Conservation (phyloP, 2,797 vertebrate genomes). For the Brachyrhaphis roseni region DNA sequence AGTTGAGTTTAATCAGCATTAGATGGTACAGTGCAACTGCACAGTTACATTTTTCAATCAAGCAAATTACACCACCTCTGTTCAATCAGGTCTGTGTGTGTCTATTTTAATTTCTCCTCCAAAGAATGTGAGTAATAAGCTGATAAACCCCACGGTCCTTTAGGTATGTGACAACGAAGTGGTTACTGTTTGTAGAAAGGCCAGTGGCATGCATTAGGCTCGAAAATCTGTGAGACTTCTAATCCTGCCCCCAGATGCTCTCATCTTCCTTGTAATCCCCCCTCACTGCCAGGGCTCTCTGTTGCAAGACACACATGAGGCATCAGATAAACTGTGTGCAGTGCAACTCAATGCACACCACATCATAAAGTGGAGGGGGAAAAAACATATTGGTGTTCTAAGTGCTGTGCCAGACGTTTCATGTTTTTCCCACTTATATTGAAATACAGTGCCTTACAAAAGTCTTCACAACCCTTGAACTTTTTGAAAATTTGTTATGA, state of each 20-base stretch:
- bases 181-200: slow-evolving; percentile 31
- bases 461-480: not conserved
- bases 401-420: not conserved
- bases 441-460: not conserved
- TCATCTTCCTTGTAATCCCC: slow-evolving; percentile 64
- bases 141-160: slow-evolving; percentile 27
- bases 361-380: slow-evolving; percentile 7
- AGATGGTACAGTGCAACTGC: not conserved
- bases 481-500: not conserved
- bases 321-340: slow-evolving; percentile 20
- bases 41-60: slow-evolving; percentile 7
- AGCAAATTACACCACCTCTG: slow-evolving; percentile 10
- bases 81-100: not conserved
- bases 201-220: slow-evolving; percentile 30
- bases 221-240: slow-evolving; percentile 43
- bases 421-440: not conserved
- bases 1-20: not conserved
- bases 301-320: slow-evolving; percentile 38
- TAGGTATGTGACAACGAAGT: slow-evolving; percentile 35
- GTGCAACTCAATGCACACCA: slow-evolving; percentile 12
- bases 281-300: slow-evolving; percentile 34
- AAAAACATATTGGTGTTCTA: slow-evolving; percentile 12
- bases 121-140: slow-evolving; percentile 7
- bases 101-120: slow-evolving; percentile 8
- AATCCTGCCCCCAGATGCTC: slow-evolving; percentile 64